Evolutionary conservation across 2,797 vertebrate species (phyloP), one percentile per base, ranked within the genome.

Genomic region (Molossus alvarezi): DNA sequence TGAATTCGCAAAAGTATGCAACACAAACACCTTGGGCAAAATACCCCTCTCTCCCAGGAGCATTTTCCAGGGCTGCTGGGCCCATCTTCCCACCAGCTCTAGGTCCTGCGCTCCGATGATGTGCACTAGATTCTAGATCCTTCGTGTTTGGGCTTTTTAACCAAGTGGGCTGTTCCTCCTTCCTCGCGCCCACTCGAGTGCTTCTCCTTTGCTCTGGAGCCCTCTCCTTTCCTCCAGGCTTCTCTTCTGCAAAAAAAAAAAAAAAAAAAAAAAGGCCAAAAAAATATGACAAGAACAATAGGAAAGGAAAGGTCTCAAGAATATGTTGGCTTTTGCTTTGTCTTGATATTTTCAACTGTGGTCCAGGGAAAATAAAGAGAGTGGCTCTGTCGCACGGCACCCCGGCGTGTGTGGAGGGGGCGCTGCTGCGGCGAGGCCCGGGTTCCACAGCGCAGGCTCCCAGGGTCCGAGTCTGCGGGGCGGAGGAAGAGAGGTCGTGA

Each of bases 301-400:
- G 58, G 45, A 80, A 95, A 62, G 65, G 94, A 80, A 95, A 62
- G 65, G 94, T 92, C 73, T 91, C 71, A 82, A 82, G 37, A 55
- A 9, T 69, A 37, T 79, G 37, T 8, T 83, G 71, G 53, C 80
- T 79, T 76, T 67, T 79, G 41, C 57, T 82, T 76, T 82, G 77
- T 82, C 57, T 23, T 89, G n/a, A 57, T 57, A 85, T 53, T 77
- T 91, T 57, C 65, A n/a, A 29, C 25, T 71, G 72, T 60, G 87
- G 64, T 75, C 87, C 79, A 81, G 62, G 75, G 45, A 79, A 92
- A 48, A 73, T 18, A 29, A 69, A 53, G 55, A 80, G 45, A 75
- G n/a, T 14, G 76, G 23, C 17, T 21, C 60, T 48, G 21, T 67
- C 51, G 25, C 45, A 11, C 65, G 41, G 45, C 53, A 7, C 45